Percentiles rank a stretch among this genome's conserved stretches.
phyloP scores from a whole-genome alignment of 2,888 invertebrate genomes.

The Meteorus cinctellus region DNA sequence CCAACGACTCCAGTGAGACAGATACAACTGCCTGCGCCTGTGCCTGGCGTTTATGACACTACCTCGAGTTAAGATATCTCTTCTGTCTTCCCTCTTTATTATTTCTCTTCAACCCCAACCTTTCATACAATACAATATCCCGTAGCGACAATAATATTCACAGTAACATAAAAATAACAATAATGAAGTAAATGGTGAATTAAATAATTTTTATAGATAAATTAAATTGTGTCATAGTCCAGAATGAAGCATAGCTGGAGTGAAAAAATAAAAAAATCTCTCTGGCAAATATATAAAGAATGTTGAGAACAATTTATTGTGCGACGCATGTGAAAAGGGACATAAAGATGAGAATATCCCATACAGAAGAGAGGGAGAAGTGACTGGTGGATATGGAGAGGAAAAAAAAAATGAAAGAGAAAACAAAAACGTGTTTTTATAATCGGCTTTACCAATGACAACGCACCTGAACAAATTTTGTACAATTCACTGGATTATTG shows the following conservation, averaged over 20 bases:
- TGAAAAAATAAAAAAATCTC: conserved; percentile 68
- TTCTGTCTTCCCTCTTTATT: conserved; percentile 41
- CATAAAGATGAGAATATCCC: not conserved
- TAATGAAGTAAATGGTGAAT: not conserved
- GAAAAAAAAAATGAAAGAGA: not conserved
- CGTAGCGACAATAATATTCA: not conserved
- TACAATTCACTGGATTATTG: conserved; percentile 10
- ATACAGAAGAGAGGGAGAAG: not conserved
- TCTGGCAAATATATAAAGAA: conserved; percentile 64
- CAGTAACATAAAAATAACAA: conserved; percentile 6
- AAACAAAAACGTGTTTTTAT: conserved; percentile 11
- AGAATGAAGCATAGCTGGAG: conserved; percentile 60
- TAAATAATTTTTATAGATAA: conserved; percentile 19
- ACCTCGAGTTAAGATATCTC: conserved; percentile 68
- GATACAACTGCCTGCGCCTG: conserved; percentile 58
- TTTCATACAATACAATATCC: not conserved
- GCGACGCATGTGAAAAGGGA: conserved; percentile 15
- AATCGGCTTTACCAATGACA: conserved; percentile 21
- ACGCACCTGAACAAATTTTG: conserved; percentile 21
- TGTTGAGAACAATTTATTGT: conserved; percentile 17
- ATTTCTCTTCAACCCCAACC: not conserved
- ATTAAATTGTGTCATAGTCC: conserved; percentile 32
- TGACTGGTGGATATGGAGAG: not conserved
- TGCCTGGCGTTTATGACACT: conserved; percentile 69
- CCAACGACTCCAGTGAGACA: conserved; percentile 62